Evolutionary conservation across 2,888 invertebrate genomes (phyloP), one percentile per base, ranked within the genome.

Genomic region (Leucozona laternaria): DNA sequence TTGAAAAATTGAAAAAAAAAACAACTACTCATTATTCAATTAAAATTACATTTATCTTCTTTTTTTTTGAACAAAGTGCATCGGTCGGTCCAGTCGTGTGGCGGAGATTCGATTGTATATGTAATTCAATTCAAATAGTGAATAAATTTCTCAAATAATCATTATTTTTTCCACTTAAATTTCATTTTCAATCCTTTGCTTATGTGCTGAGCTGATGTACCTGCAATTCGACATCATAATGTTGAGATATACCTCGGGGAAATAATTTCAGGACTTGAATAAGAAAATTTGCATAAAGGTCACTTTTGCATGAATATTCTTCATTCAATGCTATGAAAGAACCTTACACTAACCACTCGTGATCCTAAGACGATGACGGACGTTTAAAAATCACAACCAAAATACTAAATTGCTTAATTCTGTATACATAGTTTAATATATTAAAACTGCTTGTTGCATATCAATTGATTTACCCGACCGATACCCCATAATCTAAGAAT

Each of bases 11-110:
- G 58, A 40, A 64, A 66, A 78, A 78, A 17, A 68, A 40, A 31
- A 82, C 15, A 31, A 50, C 25, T 45, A 45, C 40, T 60, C 72
- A 82, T 73, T 62, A 83, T 83, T 73, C 72, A 37, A 73, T 83
- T 78, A 73, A 83, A 78, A 78, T 31, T 45, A 75, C 48, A 70
- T 79, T 82, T 68, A 72, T 78, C 58, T 66, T 20, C 20, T 20
- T 79, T 28, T 34, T 20, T 79, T 28, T 28, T 68, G 40, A 22
- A 45, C 28, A 20, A 25, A 58, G 13, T 17, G 28, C 4, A 66
- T 43, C n/a, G n/a, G n/a, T n/a, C n/a, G n/a, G n/a, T n/a, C n/a
- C n/a, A n/a, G n/a, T n/a, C 66, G 60, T 68, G 66, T 70, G 50
- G 40, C 40, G 43, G 31, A 55, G 34, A 64, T 43, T 79, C 60